A percentile compares a stretch with the other conserved stretches of the same genome.
Conservation (phyloP, 2,797 vertebrate species). For the Epinephelus malabaricus region DNA sequence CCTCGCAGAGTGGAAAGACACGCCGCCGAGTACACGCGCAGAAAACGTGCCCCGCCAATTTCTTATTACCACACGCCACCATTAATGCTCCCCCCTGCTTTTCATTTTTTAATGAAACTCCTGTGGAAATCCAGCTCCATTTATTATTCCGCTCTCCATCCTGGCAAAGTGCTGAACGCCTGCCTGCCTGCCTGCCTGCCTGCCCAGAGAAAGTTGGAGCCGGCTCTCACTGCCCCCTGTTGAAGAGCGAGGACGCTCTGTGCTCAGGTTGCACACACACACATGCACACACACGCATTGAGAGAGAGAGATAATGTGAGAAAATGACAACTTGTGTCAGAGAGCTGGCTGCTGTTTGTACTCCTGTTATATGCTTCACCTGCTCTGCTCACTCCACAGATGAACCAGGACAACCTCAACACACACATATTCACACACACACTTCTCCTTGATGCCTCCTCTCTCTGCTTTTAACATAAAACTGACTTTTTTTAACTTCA, state of each 20-base stretch:
- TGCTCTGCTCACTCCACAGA: conserved; percentile 30
- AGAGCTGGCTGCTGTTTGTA: conserved; percentile 42
- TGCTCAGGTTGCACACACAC: conserved; percentile 5
- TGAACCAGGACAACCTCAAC: conserved; percentile 22
- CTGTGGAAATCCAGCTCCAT: conserved; percentile 8
- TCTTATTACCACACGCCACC: conserved; percentile 31
- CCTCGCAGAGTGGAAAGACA: conserved; percentile 33
- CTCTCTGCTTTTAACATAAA: neutral
- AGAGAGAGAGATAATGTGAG: neutral
- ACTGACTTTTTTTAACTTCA: neutral
- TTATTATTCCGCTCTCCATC: conserved; percentile 23
- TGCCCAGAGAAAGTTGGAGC: conserved; percentile 61
- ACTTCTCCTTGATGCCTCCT: neutral
- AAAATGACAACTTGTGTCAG: conserved; percentile 45
- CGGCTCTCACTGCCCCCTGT: conserved; percentile 23
- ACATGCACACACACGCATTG: neutral
- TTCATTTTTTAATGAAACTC: neutral
- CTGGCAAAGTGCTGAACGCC: conserved; percentile 34
- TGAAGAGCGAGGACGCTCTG: conserved; percentile 28
- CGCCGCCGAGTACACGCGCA: conserved; percentile 53
- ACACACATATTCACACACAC: neutral
- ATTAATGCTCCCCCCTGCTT: neutral
- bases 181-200: neutral
- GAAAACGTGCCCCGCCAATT: conserved; percentile 40
- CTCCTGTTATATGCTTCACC: conserved; percentile 31